phyloP scores from a whole-genome alignment of 92 coral and sea anemone genomes.

The Palythoa heliodiscus region DNA sequence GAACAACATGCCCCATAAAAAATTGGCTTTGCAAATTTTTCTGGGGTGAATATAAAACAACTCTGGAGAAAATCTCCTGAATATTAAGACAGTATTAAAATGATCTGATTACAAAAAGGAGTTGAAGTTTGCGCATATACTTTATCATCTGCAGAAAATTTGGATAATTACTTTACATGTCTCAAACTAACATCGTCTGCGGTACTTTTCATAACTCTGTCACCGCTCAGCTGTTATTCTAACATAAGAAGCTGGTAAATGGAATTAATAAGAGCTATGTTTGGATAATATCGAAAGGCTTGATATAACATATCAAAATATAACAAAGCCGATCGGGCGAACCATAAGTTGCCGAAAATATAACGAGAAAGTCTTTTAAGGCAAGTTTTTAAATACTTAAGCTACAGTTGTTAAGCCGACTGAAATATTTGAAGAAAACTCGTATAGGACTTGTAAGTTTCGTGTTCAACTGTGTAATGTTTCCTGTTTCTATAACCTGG shows the following conservation, averaged over 20 bases:
- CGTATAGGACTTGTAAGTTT: not conserved
- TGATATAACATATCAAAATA: constrained; percentile 1
- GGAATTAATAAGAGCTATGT: constrained; percentile 8
- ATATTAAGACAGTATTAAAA: too few species aligned
- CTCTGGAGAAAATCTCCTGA: too few species aligned
- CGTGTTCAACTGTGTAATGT: not conserved
- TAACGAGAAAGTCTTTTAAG: not conserved
- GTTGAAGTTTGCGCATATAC: too few species aligned
- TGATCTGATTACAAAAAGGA: too few species aligned
- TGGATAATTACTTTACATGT: too few species aligned
- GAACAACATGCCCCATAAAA: too few species aligned
- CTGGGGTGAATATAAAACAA: too few species aligned
- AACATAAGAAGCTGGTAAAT: constrained; percentile 1
- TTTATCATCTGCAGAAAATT: too few species aligned
- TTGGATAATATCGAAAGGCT: constrained; percentile 24
- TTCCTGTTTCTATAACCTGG: not conserved
- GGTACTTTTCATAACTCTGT: too few species aligned
- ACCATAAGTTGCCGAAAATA: not conserved
- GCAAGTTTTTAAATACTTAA: not conserved
- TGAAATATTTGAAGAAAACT: not conserved
- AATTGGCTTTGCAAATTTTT: too few species aligned
- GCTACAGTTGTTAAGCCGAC: not conserved
- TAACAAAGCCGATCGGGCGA: not conserved
- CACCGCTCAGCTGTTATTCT: not conserved
- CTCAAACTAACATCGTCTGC: too few species aligned